Percentiles rank a stretch among this genome's conserved stretches.
Conservation (phyloP, 2,888 invertebrate genomes). For the Lithophane socia region DNA sequence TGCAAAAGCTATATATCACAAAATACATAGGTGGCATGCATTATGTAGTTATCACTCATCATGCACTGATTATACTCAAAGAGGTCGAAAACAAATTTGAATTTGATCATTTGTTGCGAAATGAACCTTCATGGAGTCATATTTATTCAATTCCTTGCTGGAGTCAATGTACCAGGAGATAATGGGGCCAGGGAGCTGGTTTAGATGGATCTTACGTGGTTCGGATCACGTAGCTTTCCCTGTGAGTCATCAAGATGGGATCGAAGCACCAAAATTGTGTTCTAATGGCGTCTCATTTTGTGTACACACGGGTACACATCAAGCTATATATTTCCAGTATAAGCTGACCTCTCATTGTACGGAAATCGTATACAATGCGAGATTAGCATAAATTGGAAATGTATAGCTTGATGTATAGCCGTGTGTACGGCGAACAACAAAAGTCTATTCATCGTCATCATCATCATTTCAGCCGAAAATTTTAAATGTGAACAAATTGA, state of each 20-base stretch:
- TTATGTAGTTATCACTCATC: conserved; percentile 46
- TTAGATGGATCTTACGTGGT: not conserved
- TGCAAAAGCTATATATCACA: conserved; percentile 20
- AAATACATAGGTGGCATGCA: conserved; percentile 31
- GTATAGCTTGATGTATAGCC: too few species aligned
- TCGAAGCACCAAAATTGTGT: not conserved
- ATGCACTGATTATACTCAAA: conserved; percentile 58
- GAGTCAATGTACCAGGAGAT: conserved; percentile 48
- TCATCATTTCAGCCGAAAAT: not conserved
- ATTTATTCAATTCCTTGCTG: conserved; percentile 68
- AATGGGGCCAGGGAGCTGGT: conserved; percentile 52
- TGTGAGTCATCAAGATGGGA: not conserved
- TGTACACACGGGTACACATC: too few species aligned
- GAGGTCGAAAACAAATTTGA: conserved; percentile 67
- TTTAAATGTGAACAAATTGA: not conserved
- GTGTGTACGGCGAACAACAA: not conserved
- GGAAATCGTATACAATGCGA: too few species aligned
- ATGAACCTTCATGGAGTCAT: conserved; percentile 70
- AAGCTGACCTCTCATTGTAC: too few species aligned
- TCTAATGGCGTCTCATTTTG: not conserved
- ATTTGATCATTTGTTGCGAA: conserved; percentile 68
- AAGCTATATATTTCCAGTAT: too few species aligned
- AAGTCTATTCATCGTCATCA: not conserved
- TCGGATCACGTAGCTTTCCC: conserved; percentile 7
- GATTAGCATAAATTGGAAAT: too few species aligned